phyloP scores from a whole-genome alignment of 2,888 invertebrate genomes.

The Tanaodytes sp. region DNA sequence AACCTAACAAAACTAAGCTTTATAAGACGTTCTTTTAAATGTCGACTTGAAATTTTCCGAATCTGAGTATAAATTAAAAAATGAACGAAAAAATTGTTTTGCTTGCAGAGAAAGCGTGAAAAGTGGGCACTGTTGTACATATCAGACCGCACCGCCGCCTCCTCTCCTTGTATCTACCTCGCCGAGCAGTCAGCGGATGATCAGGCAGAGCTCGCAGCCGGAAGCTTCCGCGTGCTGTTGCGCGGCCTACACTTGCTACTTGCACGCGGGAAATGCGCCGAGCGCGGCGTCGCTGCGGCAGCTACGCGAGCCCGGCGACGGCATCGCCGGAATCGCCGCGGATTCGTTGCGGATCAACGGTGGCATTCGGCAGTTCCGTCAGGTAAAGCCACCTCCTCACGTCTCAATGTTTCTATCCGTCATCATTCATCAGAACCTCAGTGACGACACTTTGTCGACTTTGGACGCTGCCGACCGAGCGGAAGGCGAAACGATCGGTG shows the following conservation, averaged over 20 bases:
- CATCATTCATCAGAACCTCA: too few relatives aligned
- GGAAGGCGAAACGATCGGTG: too few relatives aligned
- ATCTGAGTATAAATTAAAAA: too few relatives aligned
- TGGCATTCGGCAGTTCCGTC: slow-evolving; percentile 95
- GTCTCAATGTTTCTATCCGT: slow-evolving; percentile 16
- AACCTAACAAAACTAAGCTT: too few relatives aligned
- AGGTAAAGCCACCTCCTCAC: slow-evolving; percentile 78
- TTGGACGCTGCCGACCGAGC: too few relatives aligned
- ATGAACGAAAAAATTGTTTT: too few relatives aligned
- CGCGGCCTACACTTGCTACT: slow-evolving; percentile 70
- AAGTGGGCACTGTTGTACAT: slow-evolving; percentile 76
- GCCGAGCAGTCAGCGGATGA: slow-evolving; percentile 83
- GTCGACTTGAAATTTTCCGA: too few relatives aligned
- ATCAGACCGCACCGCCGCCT: slow-evolving; percentile 81
- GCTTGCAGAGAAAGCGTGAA: slow-evolving; percentile 69
- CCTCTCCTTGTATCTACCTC: slow-evolving; percentile 82
- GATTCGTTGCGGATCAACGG: slow-evolving; percentile 97
- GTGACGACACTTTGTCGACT: too few relatives aligned
- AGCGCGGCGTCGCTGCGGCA: slow-evolving; percentile 88
- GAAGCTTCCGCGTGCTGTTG: slow-evolving; percentile 78
- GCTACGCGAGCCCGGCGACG: slow-evolving; percentile 86
- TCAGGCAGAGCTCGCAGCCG: slow-evolving; percentile 90
- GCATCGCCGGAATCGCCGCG: slow-evolving; percentile 95
- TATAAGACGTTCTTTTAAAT: too few relatives aligned
- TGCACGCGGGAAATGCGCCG: slow-evolving; percentile 80